Evolutionary conservation across 2,113 vertebrate genomes (phyloP).

Genomic region (Cyanistes caeruleus): DNA sequence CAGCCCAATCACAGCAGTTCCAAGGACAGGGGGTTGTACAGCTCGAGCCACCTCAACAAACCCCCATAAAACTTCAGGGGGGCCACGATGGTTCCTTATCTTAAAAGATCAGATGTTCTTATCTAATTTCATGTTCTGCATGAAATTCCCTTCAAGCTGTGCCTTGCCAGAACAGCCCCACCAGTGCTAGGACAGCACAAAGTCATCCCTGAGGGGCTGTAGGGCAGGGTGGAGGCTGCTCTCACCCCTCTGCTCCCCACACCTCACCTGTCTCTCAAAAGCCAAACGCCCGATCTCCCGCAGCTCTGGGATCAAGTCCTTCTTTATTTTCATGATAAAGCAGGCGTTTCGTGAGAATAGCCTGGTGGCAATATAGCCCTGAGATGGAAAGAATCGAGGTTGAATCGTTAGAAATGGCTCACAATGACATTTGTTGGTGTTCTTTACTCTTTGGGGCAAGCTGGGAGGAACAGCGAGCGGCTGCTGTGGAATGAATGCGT

Average conservation of each 20-base stretch:
- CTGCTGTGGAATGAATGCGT: not conserved
- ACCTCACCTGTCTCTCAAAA: slow-evolving; percentile 71
- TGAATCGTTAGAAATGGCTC: not conserved
- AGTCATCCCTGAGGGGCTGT: not conserved
- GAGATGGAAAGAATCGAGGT: not conserved
- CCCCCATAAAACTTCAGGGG: not conserved
- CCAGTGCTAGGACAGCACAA: not conserved
- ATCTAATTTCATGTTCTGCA: not conserved
- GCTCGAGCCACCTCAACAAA: not conserved
- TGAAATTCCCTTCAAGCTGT: not conserved
- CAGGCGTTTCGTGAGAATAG: slow-evolving; percentile 69
- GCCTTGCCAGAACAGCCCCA: not conserved
- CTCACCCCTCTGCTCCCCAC: not conserved
- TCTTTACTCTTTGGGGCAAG: not conserved
- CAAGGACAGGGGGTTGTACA: not conserved
- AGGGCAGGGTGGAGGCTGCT: not conserved
- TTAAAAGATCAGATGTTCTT: no score
- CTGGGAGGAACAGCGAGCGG: not conserved
- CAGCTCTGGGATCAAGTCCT: slow-evolving; percentile 43
- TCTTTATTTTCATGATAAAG: slow-evolving; percentile 73
- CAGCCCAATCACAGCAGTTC: not conserved
- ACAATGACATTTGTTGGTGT: not conserved
- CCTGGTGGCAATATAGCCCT: slow-evolving; percentile 74
- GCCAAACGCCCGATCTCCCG: slow-evolving; percentile 33
- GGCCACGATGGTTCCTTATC: not conserved